These are phyloP conservation scores for Chionoecetes opilio DNA, from an alignment of 1,140 invertebrate genomes.

Conservation along the genomic window DNA sequence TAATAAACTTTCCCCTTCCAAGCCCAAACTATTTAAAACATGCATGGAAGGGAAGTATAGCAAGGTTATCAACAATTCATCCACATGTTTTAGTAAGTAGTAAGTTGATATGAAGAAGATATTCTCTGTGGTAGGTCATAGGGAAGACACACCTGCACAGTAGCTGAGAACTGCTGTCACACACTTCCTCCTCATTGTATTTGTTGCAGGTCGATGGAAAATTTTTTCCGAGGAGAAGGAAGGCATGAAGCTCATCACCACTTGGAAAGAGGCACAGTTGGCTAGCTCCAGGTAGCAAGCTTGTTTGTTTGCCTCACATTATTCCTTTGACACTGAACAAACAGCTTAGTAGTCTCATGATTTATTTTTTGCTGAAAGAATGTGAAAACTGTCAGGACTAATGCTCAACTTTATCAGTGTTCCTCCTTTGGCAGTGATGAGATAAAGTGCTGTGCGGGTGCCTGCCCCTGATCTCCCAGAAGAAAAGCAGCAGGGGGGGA, in stretches of 20 bases:
- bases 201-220: slow-evolving; percentile 67
- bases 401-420: not conserved
- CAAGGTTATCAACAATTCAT: no score
- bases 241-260: slow-evolving; percentile 49
- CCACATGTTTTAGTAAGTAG: no score
- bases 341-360: not conserved
- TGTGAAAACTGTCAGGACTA: not conserved
- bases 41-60: no score
- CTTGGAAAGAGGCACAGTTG: slow-evolving; percentile 67
- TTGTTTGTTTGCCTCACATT: not conserved
- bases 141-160: no score
- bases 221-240: slow-evolving; percentile 51
- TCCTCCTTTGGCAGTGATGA: slow-evolving; percentile 72
- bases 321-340: not conserved
- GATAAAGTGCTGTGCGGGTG: slow-evolving; percentile 84
- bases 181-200: not conserved
- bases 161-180: no score
- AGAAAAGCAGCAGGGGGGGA: slow-evolving; percentile 86
- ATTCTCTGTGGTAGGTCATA: no score
- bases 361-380: not conserved
- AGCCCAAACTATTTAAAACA: no score
- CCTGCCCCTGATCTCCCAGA: slow-evolving; percentile 88
- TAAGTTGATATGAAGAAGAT: no score
- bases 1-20: not conserved
- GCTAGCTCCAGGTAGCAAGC: slow-evolving; percentile 47